phyloP scores from a whole-genome alignment of 2,888 invertebrate species.

The Hemithea aestivaria region DNA sequence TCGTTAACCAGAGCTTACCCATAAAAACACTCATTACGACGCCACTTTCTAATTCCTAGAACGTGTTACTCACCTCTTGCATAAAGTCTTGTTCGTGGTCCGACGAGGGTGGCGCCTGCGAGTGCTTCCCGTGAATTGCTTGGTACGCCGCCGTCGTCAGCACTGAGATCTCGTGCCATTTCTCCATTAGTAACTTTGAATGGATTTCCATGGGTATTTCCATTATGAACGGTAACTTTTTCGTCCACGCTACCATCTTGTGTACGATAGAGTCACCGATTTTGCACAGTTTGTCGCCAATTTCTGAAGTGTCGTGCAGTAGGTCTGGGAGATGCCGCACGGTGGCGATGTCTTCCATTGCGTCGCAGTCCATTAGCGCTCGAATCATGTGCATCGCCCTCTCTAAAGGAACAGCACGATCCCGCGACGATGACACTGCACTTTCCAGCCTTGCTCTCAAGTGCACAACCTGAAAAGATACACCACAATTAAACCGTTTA shows the following conservation, averaged over 20 bases:
- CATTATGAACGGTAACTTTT: constrained; percentile 97
- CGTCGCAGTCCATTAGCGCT: constrained; percentile 96
- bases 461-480: constrained; percentile 82
- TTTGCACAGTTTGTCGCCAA: constrained; percentile 94
- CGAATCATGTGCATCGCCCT: constrained; percentile 93
- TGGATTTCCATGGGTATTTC: constrained; percentile 98
- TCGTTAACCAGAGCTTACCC: constrained; percentile 28
- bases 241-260: constrained; percentile 99
- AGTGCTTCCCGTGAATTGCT: constrained; percentile 88
- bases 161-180: constrained; percentile 98
- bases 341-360: constrained; percentile 97
- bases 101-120: constrained; percentile 66
- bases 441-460: constrained; percentile 92
- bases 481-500: not conserved
- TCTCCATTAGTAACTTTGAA: constrained; percentile 96
- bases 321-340: constrained; percentile 93
- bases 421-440: constrained; percentile 91
- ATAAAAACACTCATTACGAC: constrained; percentile 21
- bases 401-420: constrained; percentile 89
- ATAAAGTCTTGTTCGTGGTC: constrained; percentile 87
- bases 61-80: constrained; percentile 84
- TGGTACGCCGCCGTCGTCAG: constrained; percentile 96
- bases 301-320: constrained; percentile 93
- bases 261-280: constrained; percentile 99
- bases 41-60: constrained; percentile 22